Conservation (phyloP, 2,113 vertebrate species). For the Antennarius striatus region DNA sequence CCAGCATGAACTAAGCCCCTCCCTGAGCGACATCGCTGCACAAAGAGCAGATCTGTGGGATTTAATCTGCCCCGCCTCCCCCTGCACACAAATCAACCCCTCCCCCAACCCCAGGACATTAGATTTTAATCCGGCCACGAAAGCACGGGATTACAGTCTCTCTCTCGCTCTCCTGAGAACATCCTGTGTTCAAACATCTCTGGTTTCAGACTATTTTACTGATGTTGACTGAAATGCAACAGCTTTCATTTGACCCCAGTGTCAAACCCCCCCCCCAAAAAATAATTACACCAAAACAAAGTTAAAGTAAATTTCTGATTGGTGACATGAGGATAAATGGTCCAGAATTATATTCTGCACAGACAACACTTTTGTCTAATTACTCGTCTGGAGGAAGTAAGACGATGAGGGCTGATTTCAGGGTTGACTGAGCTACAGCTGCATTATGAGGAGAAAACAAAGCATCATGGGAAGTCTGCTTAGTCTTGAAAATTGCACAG, state of each 20-base stretch:
- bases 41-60: slow-evolving; percentile 41
- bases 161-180: slow-evolving; percentile 9
- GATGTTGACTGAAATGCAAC: no score
- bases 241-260: no score
- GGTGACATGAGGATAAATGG: no score
- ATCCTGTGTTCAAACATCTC: no score
- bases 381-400: slow-evolving; percentile 10
- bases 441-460: slow-evolving; percentile 13
- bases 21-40: slow-evolving; percentile 58
- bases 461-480: slow-evolving; percentile 3
- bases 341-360: no score
- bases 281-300: background rate
- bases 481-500: no score
- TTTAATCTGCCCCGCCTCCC: slow-evolving; percentile 56
- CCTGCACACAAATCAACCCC: slow-evolving; percentile 40
- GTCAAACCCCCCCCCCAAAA: no score
- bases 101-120: slow-evolving; percentile 45
- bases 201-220: no score
- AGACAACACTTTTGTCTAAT: background rate
- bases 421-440: no score
- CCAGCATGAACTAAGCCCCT: slow-evolving; percentile 25
- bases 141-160: slow-evolving; percentile 67
- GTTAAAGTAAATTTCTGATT: background rate
- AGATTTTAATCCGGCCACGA: slow-evolving; percentile 73
- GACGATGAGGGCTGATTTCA: background rate